Evolutionary conservation across 1,140 invertebrate species (phyloP).

Genomic region (Streblospio benedicti): DNA sequence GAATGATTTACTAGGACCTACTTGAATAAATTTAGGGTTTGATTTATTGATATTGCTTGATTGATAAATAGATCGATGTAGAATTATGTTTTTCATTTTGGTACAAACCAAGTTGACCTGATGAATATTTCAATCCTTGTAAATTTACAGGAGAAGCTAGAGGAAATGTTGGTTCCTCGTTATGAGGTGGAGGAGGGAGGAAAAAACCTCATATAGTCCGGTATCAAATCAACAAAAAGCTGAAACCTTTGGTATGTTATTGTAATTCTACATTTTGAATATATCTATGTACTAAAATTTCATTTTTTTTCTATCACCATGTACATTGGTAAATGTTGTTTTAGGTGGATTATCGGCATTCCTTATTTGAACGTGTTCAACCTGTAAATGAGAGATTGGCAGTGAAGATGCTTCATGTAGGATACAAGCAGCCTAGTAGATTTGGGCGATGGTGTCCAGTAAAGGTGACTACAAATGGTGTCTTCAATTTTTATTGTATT

Average conservation of each 20-base stretch:
- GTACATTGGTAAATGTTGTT: too few relatives aligned
- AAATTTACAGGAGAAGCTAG: constrained; percentile 33
- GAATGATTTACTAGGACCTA: too few relatives aligned
- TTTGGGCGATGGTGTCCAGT: constrained; percentile 48
- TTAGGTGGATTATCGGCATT: constrained; percentile 34
- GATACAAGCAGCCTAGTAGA: constrained; percentile 45
- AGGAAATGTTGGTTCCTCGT: constrained; percentile 38
- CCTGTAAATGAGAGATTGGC: constrained; percentile 39
- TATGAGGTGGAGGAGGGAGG: constrained; percentile 36
- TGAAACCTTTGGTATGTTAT: constrained; percentile 38
- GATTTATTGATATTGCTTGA: too few relatives aligned
- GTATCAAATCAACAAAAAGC: constrained; percentile 40
- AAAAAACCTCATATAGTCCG: constrained; percentile 43
- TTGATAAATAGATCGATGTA: too few relatives aligned
- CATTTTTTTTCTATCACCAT: too few relatives aligned
- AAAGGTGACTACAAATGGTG: constrained; percentile 24
- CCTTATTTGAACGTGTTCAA: constrained; percentile 45
- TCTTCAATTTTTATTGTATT: background rate
- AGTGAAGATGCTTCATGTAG: constrained; percentile 36
- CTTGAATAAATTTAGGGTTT: too few relatives aligned
- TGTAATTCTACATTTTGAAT: too few relatives aligned
- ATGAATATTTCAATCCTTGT: too few relatives aligned
- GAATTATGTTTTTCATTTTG: too few relatives aligned
- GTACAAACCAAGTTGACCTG: too few relatives aligned
- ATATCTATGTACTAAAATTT: too few relatives aligned